Evolutionary conservation across 1,140 invertebrate genomes (phyloP).

Genomic region (Teleogryllus occipitalis): DNA sequence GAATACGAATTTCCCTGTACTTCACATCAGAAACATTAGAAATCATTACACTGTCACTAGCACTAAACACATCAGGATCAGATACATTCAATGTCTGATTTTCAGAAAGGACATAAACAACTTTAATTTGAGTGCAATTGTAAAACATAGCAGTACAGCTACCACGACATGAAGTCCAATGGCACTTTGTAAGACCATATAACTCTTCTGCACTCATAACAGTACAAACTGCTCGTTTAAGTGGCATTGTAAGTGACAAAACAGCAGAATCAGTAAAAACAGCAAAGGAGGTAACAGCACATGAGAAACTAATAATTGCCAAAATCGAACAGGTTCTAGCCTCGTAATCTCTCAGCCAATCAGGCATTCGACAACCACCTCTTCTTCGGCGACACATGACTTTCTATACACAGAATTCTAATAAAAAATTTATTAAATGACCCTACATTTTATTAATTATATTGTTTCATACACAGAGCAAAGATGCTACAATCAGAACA

Average conservation of each 20-base stretch:
- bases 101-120: conserved; percentile 24
- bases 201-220: conserved; percentile 1
- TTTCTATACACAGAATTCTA: background rate
- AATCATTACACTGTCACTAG: too few relatives aligned
- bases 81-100: background rate
- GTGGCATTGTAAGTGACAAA: background rate
- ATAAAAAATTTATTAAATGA: too few relatives aligned
- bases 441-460: too few relatives aligned
- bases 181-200: conserved; percentile 13
- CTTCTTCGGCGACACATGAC: background rate
- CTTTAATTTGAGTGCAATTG: conserved; percentile 31
- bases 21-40: too few relatives aligned
- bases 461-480: too few relatives aligned
- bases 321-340: conserved; percentile 13
- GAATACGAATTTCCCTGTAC: too few relatives aligned
- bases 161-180: conserved; percentile 15
- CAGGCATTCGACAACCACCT: conserved; percentile 7
- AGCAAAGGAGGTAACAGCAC: conserved; percentile 10
- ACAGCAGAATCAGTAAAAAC: conserved; percentile 12
- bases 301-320: conserved; percentile 9
- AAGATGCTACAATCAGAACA: too few relatives aligned
- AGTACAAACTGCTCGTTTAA: background rate
- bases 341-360: conserved; percentile 13
- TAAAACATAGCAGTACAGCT: conserved; percentile 25
- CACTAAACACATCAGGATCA: too few relatives aligned